Conservation (phyloP, 2,113 vertebrate species). For the Ciconia stormi region DNA sequence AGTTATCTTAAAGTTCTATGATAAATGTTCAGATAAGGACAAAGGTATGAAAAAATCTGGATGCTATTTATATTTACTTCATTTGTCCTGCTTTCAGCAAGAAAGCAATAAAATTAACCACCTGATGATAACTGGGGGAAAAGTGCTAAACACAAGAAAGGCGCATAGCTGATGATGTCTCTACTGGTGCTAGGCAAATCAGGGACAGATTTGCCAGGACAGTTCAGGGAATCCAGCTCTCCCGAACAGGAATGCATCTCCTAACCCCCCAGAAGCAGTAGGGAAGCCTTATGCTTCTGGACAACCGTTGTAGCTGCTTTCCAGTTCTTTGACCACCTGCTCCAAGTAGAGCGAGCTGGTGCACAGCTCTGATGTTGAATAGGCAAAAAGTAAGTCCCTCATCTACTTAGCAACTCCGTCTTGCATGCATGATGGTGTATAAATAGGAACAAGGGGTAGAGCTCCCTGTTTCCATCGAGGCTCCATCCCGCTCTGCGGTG, state of each 20-base stretch:
- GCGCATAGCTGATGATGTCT: not conserved
- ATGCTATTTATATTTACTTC: not conserved
- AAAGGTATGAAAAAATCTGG: not conserved
- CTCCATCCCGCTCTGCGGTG: too few species aligned
- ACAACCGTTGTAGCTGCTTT: not conserved
- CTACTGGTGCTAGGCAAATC: not conserved
- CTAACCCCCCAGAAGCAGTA: not conserved
- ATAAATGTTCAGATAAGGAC: not conserved
- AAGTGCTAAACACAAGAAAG: not conserved
- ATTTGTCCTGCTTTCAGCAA: not conserved
- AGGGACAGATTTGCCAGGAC: not conserved
- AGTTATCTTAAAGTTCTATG: not conserved
- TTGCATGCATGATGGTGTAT: not conserved
- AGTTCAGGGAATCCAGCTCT: not conserved
- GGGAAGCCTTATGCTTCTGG: not conserved
- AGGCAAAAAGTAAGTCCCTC: not conserved
- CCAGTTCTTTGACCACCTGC: not conserved
- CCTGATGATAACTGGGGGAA: not conserved
- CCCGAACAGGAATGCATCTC: not conserved
- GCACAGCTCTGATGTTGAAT: not conserved
- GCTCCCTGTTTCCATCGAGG: not conserved
- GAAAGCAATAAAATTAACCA: not conserved
- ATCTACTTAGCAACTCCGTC: not conserved
- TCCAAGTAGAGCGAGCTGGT: not conserved
- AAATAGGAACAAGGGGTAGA: not conserved